Base-by-base conservation (phyloP, 30 jellyfish, hydroid and myxozoan genomes). In the Haliclystus octoradiatus region DNA sequence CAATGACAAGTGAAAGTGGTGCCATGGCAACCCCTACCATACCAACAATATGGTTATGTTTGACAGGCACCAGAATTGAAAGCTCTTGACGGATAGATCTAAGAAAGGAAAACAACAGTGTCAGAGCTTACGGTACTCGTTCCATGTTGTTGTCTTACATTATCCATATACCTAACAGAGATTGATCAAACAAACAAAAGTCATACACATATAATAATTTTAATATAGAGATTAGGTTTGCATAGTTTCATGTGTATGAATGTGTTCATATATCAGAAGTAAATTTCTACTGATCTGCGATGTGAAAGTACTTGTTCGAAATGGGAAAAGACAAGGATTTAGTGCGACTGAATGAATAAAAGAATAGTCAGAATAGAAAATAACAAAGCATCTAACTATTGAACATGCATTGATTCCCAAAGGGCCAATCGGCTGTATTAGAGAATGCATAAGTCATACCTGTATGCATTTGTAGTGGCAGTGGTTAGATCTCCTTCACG, bases 41-140 rank as follows among this genome's bases (percentile, higher is more conserved):
- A 22, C 69, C 67, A 1, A 89, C 50, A 19, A 89, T 69, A 69
- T 89, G 75, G 1, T 49, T 68, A 63, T 89, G 98, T 27, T 66
- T 77, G 50, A 89, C 78, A 0, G 95, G 92, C 30, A 81, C 84
- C 33, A 89, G 77, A 32, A 89, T 89, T 23, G 98, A 63, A 15
- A 89, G 68, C 77, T 89, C 98, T 33, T 89, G 98, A 2, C 98
- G 92, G 23, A 89, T 69, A 62, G 75, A 65, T 68, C 98, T 89
- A 74, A 9, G 76, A 81, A 69, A 26, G 5, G 49, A 4, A 47
- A 28, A 29, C 31, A 22, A 5, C 3, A 52, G 50, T n/a, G n/a
- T n/a, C n/a, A n/a, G n/a, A n/a, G n/a, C n/a, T n/a, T n/a, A n/a
- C n/a, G n/a, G n/a, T n/a, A n/a, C n/a, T n/a, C n/a, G n/a, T n/a